These are phyloP conservation scores for Aplocera efformata DNA, from an alignment of 2,888 invertebrate species.

Conservation along the genomic window DNA sequence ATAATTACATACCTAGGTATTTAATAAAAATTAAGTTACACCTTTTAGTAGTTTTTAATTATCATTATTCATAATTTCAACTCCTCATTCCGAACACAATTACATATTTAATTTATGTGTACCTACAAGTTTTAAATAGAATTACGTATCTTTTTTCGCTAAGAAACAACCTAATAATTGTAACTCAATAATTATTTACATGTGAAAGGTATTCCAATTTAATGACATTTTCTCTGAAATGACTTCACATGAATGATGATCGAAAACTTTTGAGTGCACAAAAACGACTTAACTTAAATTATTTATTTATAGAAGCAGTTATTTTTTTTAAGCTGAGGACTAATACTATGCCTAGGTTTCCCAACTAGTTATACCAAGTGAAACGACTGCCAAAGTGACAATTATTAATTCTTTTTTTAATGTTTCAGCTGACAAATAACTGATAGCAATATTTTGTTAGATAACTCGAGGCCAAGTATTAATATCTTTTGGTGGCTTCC, in stretches of 20 bases:
- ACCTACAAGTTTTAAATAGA: too few species aligned
- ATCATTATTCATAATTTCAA: too few species aligned
- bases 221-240: slow-evolving; percentile 41
- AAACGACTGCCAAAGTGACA: slow-evolving; percentile 9
- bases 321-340: neutral
- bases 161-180: too few species aligned
- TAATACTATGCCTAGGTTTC: slow-evolving; percentile 11
- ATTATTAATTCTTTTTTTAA: neutral
- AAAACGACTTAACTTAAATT: slow-evolving; percentile 14
- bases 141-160: too few species aligned
- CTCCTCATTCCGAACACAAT: too few species aligned
- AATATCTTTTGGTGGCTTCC: slow-evolving; percentile 56
- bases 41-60: too few species aligned
- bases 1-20: too few species aligned
- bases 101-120: too few species aligned
- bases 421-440: neutral
- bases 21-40: too few species aligned
- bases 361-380: slow-evolving; percentile 8
- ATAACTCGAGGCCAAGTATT: slow-evolving; percentile 16
- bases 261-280: slow-evolving; percentile 41
- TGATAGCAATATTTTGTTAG: slow-evolving; percentile 18
- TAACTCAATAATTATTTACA: too few species aligned
- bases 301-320: neutral
- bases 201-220: too few species aligned
- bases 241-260: slow-evolving; percentile 61